These are phyloP conservation scores for Clamator glandarius DNA, from an alignment of 2,797 vertebrate genomes.

Conservation along the genomic window DNA sequence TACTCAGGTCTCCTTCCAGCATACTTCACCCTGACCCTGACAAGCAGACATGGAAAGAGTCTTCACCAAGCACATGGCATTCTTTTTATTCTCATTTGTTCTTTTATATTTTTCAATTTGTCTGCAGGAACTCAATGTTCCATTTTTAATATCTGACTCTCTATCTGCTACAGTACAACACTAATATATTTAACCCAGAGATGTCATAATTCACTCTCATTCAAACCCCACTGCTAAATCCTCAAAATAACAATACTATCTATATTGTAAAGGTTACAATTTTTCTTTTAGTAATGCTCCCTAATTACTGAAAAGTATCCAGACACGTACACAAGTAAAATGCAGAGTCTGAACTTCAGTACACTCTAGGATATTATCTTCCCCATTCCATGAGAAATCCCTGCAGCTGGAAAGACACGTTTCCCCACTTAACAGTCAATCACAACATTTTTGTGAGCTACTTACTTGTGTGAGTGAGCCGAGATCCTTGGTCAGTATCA, in stretches of 20 bases:
- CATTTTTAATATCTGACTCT: background rate
- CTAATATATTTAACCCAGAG: background rate
- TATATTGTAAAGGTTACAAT: background rate
- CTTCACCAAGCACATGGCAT: rapidly evolving
- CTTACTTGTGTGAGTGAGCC: conserved; percentile 95
- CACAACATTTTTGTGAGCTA: background rate
- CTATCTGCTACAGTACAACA: background rate
- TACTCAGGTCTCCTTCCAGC: background rate
- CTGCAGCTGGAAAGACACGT: background rate
- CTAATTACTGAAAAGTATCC: background rate
- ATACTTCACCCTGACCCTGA: background rate
- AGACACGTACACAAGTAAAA: background rate
- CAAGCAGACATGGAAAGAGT: background rate
- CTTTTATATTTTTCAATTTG: background rate
- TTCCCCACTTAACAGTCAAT: background rate
- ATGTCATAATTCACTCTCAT: background rate
- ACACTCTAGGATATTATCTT: background rate
- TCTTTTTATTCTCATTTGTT: background rate
- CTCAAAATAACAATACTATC: background rate
- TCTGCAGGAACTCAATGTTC: background rate
- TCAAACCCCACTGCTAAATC: background rate
- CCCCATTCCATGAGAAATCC: background rate
- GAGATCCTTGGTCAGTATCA: conserved; percentile 90
- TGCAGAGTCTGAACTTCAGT: background rate
- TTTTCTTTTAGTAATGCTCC: background rate